These are phyloP conservation scores for Pygoscelis adeliae DNA, from an alignment of 2,113 vertebrate species.

Conservation along the genomic window DNA sequence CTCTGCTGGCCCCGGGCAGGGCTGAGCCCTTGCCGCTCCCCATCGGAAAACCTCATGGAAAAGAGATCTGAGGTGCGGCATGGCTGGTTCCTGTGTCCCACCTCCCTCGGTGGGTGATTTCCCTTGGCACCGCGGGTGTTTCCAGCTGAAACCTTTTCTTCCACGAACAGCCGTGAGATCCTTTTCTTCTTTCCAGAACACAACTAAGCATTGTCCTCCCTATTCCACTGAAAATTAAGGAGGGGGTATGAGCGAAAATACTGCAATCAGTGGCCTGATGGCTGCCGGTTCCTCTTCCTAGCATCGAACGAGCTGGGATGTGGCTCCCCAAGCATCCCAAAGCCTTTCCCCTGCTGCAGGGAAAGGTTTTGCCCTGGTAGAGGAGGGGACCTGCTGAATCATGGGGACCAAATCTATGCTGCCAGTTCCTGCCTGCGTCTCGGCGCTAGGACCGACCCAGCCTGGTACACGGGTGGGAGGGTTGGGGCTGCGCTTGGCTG, in stretches of 20 bases:
- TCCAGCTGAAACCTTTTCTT: neutral
- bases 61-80: neutral
- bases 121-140: rapidly evolving
- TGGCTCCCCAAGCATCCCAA: neutral
- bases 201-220: constrained; percentile 28
- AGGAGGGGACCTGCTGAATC: neutral
- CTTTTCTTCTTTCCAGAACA: neutral
- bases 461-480: neutral
- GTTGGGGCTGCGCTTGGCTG: neutral
- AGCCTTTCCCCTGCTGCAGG: neutral
- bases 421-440: neutral
- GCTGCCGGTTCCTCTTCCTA: neutral
- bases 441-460: neutral
- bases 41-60: rapidly evolving
- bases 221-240: neutral
- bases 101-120: rapidly evolving
- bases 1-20: rapidly evolving
- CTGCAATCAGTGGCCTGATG: rapidly evolving
- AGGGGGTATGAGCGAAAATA: neutral
- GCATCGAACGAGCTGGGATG: rapidly evolving
- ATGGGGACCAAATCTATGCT: rapidly evolving
- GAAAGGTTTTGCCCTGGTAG: neutral
- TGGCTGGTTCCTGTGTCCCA: rapidly evolving
- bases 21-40: neutral
- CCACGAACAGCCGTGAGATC: neutral